phyloP scores from a whole-genome alignment of 2,113 vertebrate genomes.

The Dunckerocampus dactyliophorus region DNA sequence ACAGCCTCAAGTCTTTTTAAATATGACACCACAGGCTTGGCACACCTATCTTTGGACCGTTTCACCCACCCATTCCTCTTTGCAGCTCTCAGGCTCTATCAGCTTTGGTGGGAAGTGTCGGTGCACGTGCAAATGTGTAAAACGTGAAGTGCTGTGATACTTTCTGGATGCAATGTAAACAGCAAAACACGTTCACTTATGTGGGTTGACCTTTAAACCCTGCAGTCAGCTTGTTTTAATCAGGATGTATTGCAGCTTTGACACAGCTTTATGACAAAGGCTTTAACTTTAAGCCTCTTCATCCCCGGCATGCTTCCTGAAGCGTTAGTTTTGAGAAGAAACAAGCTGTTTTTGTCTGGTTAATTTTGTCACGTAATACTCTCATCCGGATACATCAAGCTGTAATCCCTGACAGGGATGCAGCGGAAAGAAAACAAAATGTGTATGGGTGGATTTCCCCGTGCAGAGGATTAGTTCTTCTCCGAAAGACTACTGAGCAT shows the following conservation, averaged over 20 bases:
- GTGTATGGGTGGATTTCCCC: conserved; percentile 36
- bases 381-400: neutral
- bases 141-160: too few relatives aligned
- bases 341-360: neutral
- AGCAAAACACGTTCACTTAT: too few relatives aligned
- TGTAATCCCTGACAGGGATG: conserved; percentile 26
- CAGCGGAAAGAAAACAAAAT: conserved; percentile 23
- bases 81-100: too few relatives aligned
- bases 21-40: too few relatives aligned
- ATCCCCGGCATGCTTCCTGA: neutral
- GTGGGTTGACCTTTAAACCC: conserved; percentile 24
- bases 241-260: conserved; percentile 1
- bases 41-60: too few relatives aligned
- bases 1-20: too few relatives aligned
- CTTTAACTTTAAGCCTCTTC: conserved; percentile 25
- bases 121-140: too few relatives aligned
- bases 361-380: neutral
- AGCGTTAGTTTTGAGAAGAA: neutral
- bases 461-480: conserved; percentile 23
- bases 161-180: too few relatives aligned
- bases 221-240: conserved; percentile 9
- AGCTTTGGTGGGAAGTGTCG: too few relatives aligned
- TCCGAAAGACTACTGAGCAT: conserved; percentile 21
- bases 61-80: too few relatives aligned
- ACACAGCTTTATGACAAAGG: conserved; percentile 18